Evolutionary conservation across 1,140 invertebrate species (phyloP).

Genomic region (Araneus ventricosus): DNA sequence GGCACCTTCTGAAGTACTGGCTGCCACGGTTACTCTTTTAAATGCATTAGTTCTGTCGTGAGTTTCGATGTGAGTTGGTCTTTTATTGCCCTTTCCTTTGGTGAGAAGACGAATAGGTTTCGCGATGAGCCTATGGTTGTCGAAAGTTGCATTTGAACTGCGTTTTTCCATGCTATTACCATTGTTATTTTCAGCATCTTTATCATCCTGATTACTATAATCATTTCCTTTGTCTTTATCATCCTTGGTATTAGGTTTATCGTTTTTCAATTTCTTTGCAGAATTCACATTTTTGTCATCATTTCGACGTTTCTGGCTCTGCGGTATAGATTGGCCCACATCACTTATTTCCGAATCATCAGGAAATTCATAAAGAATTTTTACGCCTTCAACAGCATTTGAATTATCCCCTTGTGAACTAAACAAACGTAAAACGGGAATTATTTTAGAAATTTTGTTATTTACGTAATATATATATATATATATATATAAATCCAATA

Average conservation of each 20-base stretch:
- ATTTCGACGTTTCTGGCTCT: not conserved
- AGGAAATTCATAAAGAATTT: conserved; percentile 38
- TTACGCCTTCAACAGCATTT: not conserved
- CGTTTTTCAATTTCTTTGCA: not conserved
- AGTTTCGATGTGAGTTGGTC: not conserved
- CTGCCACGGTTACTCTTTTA: not conserved
- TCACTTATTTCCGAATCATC: not conserved
- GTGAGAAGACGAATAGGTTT: not conserved
- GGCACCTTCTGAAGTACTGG: not conserved
- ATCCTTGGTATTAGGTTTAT: not conserved
- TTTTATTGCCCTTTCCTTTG: not conserved
- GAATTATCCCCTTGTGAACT: not conserved
- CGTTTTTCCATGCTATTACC: not conserved
- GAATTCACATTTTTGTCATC: not conserved
- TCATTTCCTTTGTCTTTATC: not conserved
- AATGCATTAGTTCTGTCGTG: not conserved
- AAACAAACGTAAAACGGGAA: not conserved
- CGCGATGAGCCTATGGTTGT: not conserved
- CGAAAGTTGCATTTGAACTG: not conserved
- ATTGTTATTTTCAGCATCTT: not conserved
- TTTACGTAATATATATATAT: no score
- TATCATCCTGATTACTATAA: not conserved
- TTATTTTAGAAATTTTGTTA: no score
- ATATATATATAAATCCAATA: no score
- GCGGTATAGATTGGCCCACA: not conserved